Percentiles rank a stretch among this genome's conserved stretches.
Evolutionary conservation across 2,797 vertebrate genomes (phyloP).

Genomic region (Triplophysa yarkandensis): DNA sequence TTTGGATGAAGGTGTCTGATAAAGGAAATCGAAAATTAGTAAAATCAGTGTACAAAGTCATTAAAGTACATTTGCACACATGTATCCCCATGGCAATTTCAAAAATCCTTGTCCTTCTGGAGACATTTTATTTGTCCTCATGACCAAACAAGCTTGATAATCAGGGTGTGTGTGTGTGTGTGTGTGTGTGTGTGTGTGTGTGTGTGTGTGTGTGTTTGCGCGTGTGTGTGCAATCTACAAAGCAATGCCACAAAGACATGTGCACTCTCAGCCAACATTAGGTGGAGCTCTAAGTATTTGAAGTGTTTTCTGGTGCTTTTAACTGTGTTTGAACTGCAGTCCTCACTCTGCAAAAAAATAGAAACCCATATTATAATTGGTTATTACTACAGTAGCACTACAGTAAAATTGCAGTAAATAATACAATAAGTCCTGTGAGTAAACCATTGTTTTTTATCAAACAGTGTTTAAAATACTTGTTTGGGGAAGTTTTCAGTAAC

Average conservation of each 20-base stretch:
- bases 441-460: background rate
- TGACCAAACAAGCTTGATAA: too few relatives aligned
- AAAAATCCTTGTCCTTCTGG: too few relatives aligned
- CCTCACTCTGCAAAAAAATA: slow-evolving; percentile 4
- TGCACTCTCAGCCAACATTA: background rate
- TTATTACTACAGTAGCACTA: slow-evolving; percentile 9
- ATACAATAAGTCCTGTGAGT: background rate
- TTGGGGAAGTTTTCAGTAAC: background rate
- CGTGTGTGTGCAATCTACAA: background rate
- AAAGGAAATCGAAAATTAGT: too few relatives aligned
- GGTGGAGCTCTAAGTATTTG: slow-evolving; percentile 8
- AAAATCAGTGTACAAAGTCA: too few relatives aligned
- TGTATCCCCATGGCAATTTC: too few relatives aligned
- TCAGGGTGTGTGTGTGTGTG: too few relatives aligned
- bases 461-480: background rate
- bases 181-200: too few relatives aligned
- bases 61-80: too few relatives aligned
- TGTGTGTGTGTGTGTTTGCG: background rate
- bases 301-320: background rate
- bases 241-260: background rate
- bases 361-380: slow-evolving; percentile 15
- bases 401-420: slow-evolving; percentile 22
- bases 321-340: background rate
- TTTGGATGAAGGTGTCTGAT: too few relatives aligned
- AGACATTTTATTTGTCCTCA: too few relatives aligned